Evolutionary conservation across 1,140 invertebrate genomes (phyloP).

Genomic region (Episyrphus balteatus): DNA sequence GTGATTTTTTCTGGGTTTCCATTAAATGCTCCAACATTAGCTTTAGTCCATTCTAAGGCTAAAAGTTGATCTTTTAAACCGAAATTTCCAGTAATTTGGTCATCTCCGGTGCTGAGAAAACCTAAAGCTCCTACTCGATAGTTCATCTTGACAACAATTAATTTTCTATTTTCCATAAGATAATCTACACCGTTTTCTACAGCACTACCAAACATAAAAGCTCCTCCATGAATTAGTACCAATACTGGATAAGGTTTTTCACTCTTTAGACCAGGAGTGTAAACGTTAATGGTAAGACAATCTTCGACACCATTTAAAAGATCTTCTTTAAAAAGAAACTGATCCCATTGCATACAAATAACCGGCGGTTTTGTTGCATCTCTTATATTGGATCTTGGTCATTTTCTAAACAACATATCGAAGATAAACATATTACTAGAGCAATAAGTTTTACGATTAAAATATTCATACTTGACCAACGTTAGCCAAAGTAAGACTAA

Average conservation of each 20-base stretch:
- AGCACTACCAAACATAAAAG: constrained; percentile 38
- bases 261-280: constrained; percentile 22
- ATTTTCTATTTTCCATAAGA: constrained; percentile 44
- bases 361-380: constrained; percentile 14
- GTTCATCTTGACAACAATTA: constrained; percentile 51
- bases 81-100: constrained; percentile 45
- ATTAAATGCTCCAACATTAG: constrained; percentile 39
- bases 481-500: too few relatives aligned
- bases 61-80: constrained; percentile 54
- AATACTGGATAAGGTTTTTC: constrained; percentile 33
- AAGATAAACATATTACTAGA: too few relatives aligned
- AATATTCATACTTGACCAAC: too few relatives aligned
- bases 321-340: constrained; percentile 9
- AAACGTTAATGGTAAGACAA: constrained; percentile 35
- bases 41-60: constrained; percentile 50
- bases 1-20: constrained; percentile 35
- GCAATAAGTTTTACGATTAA: too few relatives aligned
- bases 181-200: constrained; percentile 41
- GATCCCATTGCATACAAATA: constrained; percentile 20
- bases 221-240: constrained; percentile 41
- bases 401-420: too few relatives aligned
- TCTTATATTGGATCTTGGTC: constrained; percentile 9
- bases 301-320: constrained; percentile 28
- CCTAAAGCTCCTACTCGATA: constrained; percentile 51
- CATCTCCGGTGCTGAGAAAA: constrained; percentile 47